Conservation (phyloP, 2,113 vertebrate genomes). For the Cyanistes caeruleus region DNA sequence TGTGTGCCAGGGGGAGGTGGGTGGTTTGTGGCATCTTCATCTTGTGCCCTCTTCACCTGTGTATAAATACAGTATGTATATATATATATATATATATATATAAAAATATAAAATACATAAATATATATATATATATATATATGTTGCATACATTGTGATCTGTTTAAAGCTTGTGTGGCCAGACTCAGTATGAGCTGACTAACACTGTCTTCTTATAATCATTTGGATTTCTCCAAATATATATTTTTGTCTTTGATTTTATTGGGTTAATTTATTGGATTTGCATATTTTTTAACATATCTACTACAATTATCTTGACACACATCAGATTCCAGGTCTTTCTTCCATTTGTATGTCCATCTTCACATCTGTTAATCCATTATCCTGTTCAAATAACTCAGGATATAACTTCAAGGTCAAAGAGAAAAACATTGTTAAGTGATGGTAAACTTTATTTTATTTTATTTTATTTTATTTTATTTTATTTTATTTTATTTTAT, state of each 20-base stretch:
- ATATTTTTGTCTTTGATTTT: not conserved
- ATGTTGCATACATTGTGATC: not conserved
- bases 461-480: too few relatives aligned
- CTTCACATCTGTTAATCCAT: not conserved
- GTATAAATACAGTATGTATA: accelerated
- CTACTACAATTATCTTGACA: not conserved
- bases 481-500: not conserved
- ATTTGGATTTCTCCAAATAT: not conserved
- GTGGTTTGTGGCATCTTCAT: not conserved
- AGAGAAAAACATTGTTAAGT: not conserved
- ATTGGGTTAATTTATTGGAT: not conserved
- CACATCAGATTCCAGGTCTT: not conserved
- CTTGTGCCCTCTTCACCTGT: not conserved
- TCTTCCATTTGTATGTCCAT: not conserved
- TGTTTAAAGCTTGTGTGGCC: not conserved
- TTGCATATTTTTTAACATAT: accelerated
- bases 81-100: too few relatives aligned
- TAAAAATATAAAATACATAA: too few relatives aligned
- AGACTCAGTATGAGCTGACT: not conserved
- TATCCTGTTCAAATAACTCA: not conserved
- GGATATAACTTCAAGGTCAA: not conserved
- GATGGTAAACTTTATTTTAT: not conserved
- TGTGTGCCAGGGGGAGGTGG: accelerated
- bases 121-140: too few relatives aligned
- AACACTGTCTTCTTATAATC: not conserved